Evolutionary conservation across 2,797 vertebrate species (phyloP), one percentile per base, ranked within the genome.

Genomic region (Alcedo quadribrachys): DNA sequence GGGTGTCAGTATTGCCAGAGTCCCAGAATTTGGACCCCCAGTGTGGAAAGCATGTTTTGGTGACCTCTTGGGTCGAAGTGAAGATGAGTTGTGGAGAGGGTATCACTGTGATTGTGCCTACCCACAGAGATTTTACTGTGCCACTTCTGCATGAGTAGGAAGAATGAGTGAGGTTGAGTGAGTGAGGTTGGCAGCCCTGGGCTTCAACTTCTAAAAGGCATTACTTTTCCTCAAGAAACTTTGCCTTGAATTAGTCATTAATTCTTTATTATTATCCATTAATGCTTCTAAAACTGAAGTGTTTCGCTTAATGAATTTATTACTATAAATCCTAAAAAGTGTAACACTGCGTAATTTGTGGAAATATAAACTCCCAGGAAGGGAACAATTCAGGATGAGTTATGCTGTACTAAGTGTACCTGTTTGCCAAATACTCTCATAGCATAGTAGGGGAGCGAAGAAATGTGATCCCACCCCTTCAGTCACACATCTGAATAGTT

Each of bases 241-340:
- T 75, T 51, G 12, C 55, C 32, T 78, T 71, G 6, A 84, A 51
- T 61, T 88, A 73, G 12, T 50, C 5, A 32, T 79, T 46, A 58
- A 67, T 58, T 89, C 21, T 77, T 87, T 85, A 46, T 71, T 13
- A 40, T 83, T 92, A 75, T 5, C 17, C 25, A 86, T 79, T 67
- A 88, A 79, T 50, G 22, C 50, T 73, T 86, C 40, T 69, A 79
- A 94, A 79, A 3, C 8, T 6, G 11, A 87, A 84, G 12, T 22
- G 8, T 67, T 93, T 67, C 33, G 3, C 18, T 89, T 65, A 87
- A 65, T 8, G 15, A 79, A 10, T 93, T 93, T 87, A 92, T 94
- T 95, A 78, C 15, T 79, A 4, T 67, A 61, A 37, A 68, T 77
- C 45, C 28, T 43, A 78, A 74, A 92, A 92, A 30, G n/a, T 20